Base-by-base conservation (phyloP, 2,888 invertebrate genomes). In the Phymatocera aterrima region DNA sequence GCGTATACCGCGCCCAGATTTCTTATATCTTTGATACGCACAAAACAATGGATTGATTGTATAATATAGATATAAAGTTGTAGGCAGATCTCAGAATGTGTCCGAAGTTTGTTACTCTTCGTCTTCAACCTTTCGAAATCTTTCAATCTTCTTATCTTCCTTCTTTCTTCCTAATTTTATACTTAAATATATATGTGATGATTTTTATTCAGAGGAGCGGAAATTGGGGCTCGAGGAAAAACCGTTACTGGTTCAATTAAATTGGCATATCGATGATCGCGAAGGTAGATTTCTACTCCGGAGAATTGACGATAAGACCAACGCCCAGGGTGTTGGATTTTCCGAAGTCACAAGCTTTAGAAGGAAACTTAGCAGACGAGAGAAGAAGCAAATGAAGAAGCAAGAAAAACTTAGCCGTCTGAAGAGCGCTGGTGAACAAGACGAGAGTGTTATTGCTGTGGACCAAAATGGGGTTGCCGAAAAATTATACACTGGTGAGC, bases 191-290 rank as follows among this genome's bases (percentile, higher is more conserved):
- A n/a, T n/a, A n/a, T n/a, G n/a, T n/a, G n/a, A 12, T 28, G 1
- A 57, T 79, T 31, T 57, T 77, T 64, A 31, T 43, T 5, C 93
- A 92, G 97, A 98, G 90, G 99, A 99, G 92, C 93, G 99, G 80
- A 94, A 95, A 85, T 93, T 99, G 88, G 95, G 95, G 83, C 95
- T 96, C 28, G 97, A 97, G 86, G 99, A 99, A 92, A 97, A 97
- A 89, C 99, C 99, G 0, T 92, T 99, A 81, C 92, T 98, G 81
- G 99, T 99, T 79, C 99, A 99, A 92, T 94, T 99, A 78, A 99
- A 98, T 92, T 99, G 99, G 99, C 99, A 99, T 90, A 97, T 98
- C 79, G 99, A 99, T 90, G 99, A 99, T 91, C 93, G 99, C 77
- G 99, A 99, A 91, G 99, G 99, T 37, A 94, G 99, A 80, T 99